Conservation (phyloP, 2,797 vertebrate genomes). For the Holocentrus rufus region DNA sequence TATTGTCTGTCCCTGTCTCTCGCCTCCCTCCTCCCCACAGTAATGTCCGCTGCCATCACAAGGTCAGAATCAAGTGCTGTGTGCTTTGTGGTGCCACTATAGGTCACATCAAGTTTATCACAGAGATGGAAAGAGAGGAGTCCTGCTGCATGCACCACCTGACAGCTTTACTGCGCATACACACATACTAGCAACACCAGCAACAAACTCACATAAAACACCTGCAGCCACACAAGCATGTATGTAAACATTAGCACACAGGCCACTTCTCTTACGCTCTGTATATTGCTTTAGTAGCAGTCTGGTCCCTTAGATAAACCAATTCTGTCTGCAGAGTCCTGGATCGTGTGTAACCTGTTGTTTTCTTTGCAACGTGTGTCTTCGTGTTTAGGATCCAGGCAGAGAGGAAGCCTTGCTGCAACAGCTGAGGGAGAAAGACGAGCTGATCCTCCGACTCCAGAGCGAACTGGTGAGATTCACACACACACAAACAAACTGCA, state of each 20-base stretch:
- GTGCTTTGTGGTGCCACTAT: constrained; percentile 40
- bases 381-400: constrained; percentile 84
- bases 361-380: constrained; percentile 23
- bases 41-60: constrained; percentile 67
- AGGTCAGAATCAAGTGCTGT: constrained; percentile 71
- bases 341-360: constrained; percentile 45
- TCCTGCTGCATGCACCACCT: constrained; percentile 48
- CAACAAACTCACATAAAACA: constrained; percentile 57
- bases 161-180: constrained; percentile 62
- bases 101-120: constrained; percentile 68
- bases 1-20: constrained; percentile 33
- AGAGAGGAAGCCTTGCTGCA: constrained; percentile 93
- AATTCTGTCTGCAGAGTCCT: constrained; percentile 30
- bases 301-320: constrained; percentile 51
- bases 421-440: constrained; percentile 93
- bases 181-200: constrained; percentile 12
- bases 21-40: constrained; percentile 41
- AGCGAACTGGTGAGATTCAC: constrained; percentile 90
- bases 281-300: constrained; percentile 53
- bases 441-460: constrained; percentile 90
- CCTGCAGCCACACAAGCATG: constrained; percentile 36
- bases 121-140: constrained; percentile 39
- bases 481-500: background rate
- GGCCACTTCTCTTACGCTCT: constrained; percentile 36
- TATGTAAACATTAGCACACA: constrained; percentile 28